phyloP scores from a whole-genome alignment of 2,113 vertebrate species.

The Boleophthalmus pectinirostris region DNA sequence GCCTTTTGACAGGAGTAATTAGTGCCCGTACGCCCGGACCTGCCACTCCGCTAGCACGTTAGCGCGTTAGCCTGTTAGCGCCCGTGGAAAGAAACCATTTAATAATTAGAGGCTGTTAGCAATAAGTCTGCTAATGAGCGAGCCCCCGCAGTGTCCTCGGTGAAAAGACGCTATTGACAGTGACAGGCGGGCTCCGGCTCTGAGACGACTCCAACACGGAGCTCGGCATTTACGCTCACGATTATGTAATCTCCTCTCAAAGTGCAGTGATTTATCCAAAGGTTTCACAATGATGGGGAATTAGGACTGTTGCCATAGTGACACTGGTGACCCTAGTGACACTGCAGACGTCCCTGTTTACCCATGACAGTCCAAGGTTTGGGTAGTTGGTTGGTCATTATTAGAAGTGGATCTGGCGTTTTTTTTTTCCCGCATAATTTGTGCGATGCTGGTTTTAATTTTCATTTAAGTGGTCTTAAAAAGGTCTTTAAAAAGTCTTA shows the following conservation, averaged over 20 bases:
- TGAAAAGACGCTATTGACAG: constrained; percentile 13
- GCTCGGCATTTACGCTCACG: neutral
- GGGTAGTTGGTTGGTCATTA: no score
- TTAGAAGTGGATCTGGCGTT: no score
- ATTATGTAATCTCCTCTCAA: neutral
- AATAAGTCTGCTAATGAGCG: constrained; percentile 35
- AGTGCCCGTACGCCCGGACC: constrained; percentile 46
- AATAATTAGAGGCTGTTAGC: constrained; percentile 44
- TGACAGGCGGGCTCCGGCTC: constrained; percentile 1
- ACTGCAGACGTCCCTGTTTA: no score
- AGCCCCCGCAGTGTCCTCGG: constrained; percentile 10
- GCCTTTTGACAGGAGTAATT: constrained; percentile 66
- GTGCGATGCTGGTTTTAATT: no score
- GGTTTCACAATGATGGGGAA: no score
- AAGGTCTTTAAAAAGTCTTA: no score
- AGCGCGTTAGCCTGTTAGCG: constrained; percentile 26
- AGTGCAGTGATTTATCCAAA: no score
- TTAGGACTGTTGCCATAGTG: no score
- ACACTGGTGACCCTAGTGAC: no score
- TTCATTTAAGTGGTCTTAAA: no score
- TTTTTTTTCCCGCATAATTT: no score
- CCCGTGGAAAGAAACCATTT: constrained; percentile 43
- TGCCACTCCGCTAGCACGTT: constrained; percentile 45
- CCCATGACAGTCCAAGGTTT: no score
- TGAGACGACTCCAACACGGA: neutral